Evolutionary conservation across 2,113 vertebrate genomes (phyloP), one percentile per base, ranked within the genome.

Genomic region (Cromileptes altivelis): DNA sequence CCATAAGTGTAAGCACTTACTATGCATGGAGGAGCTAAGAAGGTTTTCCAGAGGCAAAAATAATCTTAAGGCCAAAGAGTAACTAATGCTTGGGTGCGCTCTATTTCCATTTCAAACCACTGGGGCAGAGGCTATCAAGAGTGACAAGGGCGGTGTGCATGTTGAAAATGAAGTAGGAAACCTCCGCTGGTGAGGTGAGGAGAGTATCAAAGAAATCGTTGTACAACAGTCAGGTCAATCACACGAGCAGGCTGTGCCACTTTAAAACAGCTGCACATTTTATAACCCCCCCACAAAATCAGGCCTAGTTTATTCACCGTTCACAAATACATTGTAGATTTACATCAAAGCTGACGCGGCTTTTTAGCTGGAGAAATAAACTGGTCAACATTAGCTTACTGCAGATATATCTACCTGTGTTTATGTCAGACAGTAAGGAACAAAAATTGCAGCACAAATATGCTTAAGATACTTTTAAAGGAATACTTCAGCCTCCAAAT

Each of bases 101-200:
- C 52, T 21, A 71, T 79, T 87, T 83, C 71, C 55, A 67, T 68
- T 76, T 67, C 55, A 80, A 33, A 70, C 45, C 25, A 61, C 33
- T 27, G 27, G 33, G 7, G 47, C 65, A 71, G 52, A 75, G 65
- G 60, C 50, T 37, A 71, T 75, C 19, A n/a, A 21, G 37, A 61
- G 45, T 67, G 52, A 63, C 62, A 57, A 8, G 15, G 9, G 27
- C 18, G 49, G 23, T 57, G 17, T 17, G n/a, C 14, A 47, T 23
- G 57, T 33, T 53, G 0, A 55, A 52, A 57, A 74, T 64, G 17
- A 78, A 49, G 49, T 37, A n/a, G 25, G 49, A 68, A 72, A 72
- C 45, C 67, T 70, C 30, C 53, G 8, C 23, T 53, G 10, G 25
- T 15, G 37, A 74, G 23, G 14, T 45, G 49, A 64, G 57, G 37